Conservation (phyloP, 1,140 invertebrate species). For the Trinorchestia longiramus region DNA sequence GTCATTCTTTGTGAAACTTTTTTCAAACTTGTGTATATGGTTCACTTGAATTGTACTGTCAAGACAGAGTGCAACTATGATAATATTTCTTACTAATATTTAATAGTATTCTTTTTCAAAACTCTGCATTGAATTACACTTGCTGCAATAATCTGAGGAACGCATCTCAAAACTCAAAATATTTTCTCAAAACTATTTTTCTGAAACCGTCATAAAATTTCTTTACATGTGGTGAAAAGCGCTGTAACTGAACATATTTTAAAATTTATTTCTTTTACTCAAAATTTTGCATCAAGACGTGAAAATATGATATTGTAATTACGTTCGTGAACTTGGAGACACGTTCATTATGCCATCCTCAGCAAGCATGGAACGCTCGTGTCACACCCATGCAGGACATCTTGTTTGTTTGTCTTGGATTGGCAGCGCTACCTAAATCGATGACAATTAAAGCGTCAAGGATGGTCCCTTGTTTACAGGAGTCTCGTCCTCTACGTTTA, state of each 20-base stretch:
- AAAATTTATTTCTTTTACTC: not conserved
- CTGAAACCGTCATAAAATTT: not conserved
- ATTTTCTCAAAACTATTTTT: too few relatives aligned
- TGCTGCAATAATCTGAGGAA: not conserved
- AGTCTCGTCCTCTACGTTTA: not conserved
- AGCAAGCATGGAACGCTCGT: not conserved
- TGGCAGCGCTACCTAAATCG: not conserved
- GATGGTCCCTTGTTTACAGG: slow-evolving; percentile 6
- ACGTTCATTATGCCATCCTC: too few relatives aligned
- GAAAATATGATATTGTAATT: not conserved
- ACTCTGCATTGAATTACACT: not conserved
- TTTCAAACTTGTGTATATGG: too few relatives aligned
- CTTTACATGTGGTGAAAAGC: not conserved
- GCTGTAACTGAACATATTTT: not conserved
- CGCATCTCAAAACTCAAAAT: not conserved
- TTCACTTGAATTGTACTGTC: too few relatives aligned
- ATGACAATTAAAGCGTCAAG: slow-evolving; percentile 21
- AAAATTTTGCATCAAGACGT: not conserved
- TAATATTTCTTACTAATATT: not conserved
- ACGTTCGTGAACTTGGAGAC: not conserved
- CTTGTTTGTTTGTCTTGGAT: not conserved
- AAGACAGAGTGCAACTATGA: too few relatives aligned
- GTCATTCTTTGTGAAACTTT: too few relatives aligned
- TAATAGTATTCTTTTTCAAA: not conserved
- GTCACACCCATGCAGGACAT: not conserved